Base-by-base conservation (phyloP, 2,113 vertebrate species). In the Jacana jacana region DNA sequence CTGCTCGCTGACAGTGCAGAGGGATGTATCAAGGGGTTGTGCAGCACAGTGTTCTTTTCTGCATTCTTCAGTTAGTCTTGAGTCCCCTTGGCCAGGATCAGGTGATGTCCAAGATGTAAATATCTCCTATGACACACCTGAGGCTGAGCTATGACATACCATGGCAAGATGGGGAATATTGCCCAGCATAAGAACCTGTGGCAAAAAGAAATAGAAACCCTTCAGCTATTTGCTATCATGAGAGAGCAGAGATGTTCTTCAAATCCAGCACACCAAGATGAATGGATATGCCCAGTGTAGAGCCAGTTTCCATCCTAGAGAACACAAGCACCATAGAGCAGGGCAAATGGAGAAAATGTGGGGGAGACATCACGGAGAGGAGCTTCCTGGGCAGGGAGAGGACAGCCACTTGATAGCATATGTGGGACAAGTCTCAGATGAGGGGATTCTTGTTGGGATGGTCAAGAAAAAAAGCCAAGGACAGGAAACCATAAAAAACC, bases 401-500 rank as follows among this genome's bases (percentile, higher is more conserved):
- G 35, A n/a, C 60, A 55, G 49, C 51, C 75, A 39, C 55, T 77
- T 10, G 27, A 54, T 8, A 93, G 82, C 55, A 71, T 68, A 17
- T 2, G 42, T 23, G 64, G 71, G 89, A 86, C 39, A 22, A n/a
- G 28, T 54, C 61, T 85, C 42, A 73, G 65, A 58, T 6, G 2
- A 9, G 51, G 68, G 78, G 69, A 84, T 52, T n/a, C 65, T 54
- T 81, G 68, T 65, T 3, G 0, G 52, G 61, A 15, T 5, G 12
- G 48, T 51, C 60, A 39, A 75, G 55, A 37, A 54, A 58, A 86
- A 85, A 63, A 60, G 39, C 30, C 61, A 89, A 91, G 69, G 61
- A 86, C 57, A 71, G 88, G 61, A 94, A 91, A 68, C 57, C 55
- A 79, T 13, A 9, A 85, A 88, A 92, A 92, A 60, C 12, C 39